phyloP scores from a whole-genome alignment of 2,113 vertebrate species.

The Platysternon megacephalum region DNA sequence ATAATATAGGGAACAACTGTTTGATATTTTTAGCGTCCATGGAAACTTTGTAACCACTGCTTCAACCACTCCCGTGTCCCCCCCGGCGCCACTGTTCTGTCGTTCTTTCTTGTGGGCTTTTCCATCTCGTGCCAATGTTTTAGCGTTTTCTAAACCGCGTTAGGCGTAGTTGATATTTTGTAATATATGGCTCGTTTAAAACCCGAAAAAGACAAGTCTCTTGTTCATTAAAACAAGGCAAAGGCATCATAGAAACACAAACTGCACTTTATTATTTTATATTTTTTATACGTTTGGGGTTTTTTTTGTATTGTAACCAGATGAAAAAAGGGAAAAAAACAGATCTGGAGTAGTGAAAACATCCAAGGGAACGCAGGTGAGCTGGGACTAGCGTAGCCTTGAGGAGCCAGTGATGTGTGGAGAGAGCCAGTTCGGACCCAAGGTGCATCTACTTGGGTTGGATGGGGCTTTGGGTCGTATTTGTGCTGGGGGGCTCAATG shows the following conservation, averaged over 20 bases:
- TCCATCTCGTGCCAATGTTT: constrained; percentile 76
- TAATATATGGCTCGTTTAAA: constrained; percentile 68
- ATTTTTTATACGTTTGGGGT: constrained; percentile 69
- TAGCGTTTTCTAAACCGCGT: constrained; percentile 75
- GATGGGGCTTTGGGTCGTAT: not conserved
- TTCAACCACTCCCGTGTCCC: constrained; percentile 16
- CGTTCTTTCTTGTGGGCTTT: constrained; percentile 61
- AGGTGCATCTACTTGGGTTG: not conserved
- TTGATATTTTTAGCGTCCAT: constrained; percentile 79
- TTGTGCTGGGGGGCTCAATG: not conserved
- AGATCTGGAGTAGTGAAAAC: not conserved
- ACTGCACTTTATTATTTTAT: constrained; percentile 79
- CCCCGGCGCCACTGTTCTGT: not conserved
- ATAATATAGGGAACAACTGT: constrained; percentile 72
- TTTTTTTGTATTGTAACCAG: constrained; percentile 52
- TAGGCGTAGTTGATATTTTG: constrained; percentile 74
- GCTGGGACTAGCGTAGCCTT: not conserved
- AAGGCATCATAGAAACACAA: constrained; percentile 72
- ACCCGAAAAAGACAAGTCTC: not conserved
- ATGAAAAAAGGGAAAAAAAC: constrained; percentile 3
- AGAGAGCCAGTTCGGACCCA: not conserved
- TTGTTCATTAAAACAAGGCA: constrained; percentile 76
- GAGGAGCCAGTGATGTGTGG: not conserved
- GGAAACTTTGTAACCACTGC: constrained; percentile 77
- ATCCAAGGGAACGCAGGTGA: rapidly evolving